Percentiles rank a stretch among this genome's conserved stretches.
These are phyloP conservation scores for Gobio gobio DNA, from an alignment of 2,113 vertebrate genomes.

Conservation along the genomic window DNA sequence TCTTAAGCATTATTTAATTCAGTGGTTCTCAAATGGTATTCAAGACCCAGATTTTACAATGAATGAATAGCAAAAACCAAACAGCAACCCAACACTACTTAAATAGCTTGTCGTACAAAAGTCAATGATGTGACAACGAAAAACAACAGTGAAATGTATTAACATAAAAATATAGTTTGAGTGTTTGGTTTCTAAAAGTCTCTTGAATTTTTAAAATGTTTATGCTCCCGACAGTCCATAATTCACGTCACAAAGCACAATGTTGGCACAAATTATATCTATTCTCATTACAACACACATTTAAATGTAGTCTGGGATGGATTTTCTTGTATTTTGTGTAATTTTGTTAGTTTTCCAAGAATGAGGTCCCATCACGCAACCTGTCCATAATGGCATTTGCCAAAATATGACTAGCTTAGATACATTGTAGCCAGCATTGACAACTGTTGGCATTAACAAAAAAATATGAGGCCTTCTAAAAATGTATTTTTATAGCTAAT, in stretches of 20 bases:
- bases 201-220: not conserved
- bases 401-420: not conserved
- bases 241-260: not conserved
- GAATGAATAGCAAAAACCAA: not conserved
- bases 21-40: not conserved
- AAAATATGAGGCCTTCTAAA: not conserved
- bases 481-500: too few species aligned
- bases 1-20: not conserved
- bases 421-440: not conserved
- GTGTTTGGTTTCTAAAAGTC: not conserved
- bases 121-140: not conserved
- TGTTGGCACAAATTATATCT: not conserved
- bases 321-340: not conserved
- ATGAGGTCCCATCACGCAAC: not conserved
- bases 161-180: not conserved
- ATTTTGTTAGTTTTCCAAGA: not conserved
- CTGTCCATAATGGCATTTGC: not conserved
- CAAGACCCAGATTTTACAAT: not conserved
- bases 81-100: not conserved
- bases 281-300: not conserved
- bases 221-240: not conserved
- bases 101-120: not conserved
- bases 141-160: not conserved
- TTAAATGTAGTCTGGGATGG: not conserved
- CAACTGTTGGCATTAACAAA: not conserved